Evolutionary conservation across 2,113 vertebrate genomes (phyloP).

Genomic region (Capreolus pygargus): DNA sequence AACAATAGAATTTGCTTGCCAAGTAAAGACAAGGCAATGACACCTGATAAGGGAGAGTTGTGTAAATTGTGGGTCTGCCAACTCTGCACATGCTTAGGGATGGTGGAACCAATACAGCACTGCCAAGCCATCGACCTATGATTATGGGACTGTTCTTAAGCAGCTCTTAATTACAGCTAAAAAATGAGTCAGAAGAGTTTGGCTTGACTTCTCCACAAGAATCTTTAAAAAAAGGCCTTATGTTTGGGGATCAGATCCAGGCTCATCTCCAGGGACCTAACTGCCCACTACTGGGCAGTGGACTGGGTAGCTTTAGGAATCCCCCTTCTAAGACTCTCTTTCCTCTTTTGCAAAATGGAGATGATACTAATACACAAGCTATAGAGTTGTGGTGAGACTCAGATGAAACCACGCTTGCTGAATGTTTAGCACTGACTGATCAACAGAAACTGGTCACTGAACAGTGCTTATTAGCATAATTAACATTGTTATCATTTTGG

Average conservation of each 20-base stretch:
- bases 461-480: not conserved
- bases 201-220: not conserved
- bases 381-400: not conserved
- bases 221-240: not conserved
- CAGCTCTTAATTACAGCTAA: not conserved
- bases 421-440: not conserved
- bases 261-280: not conserved
- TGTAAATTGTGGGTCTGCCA: not conserved
- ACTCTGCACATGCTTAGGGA: not conserved
- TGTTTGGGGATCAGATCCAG: not conserved
- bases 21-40: not conserved
- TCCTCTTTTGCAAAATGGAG: not conserved
- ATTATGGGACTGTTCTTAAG: not conserved
- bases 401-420: not conserved
- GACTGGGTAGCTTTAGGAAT: not conserved
- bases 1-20: not conserved
- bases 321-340: not conserved
- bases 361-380: not conserved
- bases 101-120: not conserved
- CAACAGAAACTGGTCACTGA: not conserved
- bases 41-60: not conserved
- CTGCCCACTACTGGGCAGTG: not conserved
- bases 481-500: not conserved
- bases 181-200: conserved; percentile 21
- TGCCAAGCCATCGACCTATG: not conserved